Conservation (phyloP, 2,113 vertebrate species). For the Ailuropoda melanoleuca region DNA sequence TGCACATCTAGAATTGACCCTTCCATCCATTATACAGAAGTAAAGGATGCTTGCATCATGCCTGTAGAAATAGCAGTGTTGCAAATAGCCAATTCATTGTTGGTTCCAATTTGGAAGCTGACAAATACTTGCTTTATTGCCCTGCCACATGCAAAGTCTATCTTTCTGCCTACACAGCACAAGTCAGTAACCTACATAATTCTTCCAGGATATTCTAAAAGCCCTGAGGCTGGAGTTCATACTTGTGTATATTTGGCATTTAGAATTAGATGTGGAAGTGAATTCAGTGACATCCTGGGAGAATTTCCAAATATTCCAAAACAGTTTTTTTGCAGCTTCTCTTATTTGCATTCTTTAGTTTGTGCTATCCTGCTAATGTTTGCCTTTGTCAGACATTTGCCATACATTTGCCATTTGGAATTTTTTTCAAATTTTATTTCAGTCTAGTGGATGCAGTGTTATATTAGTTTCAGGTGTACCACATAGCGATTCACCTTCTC, state of each 20-base stretch:
- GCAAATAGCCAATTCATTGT: conserved; percentile 66
- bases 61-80: conserved; percentile 48
- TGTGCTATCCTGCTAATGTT: not conserved
- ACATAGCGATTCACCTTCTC: not conserved
- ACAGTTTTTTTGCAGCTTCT: not conserved
- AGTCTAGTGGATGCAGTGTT: not conserved
- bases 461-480: not conserved
- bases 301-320: conserved; percentile 47
- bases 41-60: conserved; percentile 28
- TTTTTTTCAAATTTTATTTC: not conserved
- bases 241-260: conserved; percentile 40
- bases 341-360: conserved; percentile 37
- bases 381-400: not conserved
- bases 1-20: conserved; percentile 12
- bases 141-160: conserved; percentile 57
- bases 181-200: conserved; percentile 57
- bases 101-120: conserved; percentile 73
- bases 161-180: conserved; percentile 59
- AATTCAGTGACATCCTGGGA: conserved; percentile 33
- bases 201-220: conserved; percentile 58
- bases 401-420: not conserved
- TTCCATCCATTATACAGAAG: not conserved
- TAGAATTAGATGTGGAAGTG: not conserved
- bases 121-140: conserved; percentile 72
- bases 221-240: conserved; percentile 24